phyloP scores from a whole-genome alignment of 37 sponge, comb jelly and placozoan genomes.

The Aphrocallistes beatrix region DNA sequence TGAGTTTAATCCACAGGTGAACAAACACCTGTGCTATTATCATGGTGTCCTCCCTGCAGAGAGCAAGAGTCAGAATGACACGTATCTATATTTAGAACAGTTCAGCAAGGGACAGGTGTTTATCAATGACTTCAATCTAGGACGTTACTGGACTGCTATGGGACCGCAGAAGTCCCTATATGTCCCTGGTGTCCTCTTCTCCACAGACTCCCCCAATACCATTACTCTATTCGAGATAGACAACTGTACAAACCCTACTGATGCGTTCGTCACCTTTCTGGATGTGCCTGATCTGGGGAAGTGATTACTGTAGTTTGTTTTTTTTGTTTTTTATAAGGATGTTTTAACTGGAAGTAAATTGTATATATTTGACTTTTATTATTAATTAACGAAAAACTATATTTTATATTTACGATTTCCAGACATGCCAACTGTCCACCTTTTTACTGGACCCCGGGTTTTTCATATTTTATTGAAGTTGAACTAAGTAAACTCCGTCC shows the following conservation, averaged over 20 bases:
- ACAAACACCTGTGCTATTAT: background rate
- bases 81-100: background rate
- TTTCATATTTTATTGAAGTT: no score
- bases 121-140: conserved; percentile 77
- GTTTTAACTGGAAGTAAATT: no score
- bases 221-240: conserved; percentile 7
- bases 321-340: no score
- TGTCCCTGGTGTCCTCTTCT: conserved; percentile 65
- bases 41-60: background rate
- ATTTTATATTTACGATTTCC: no score
- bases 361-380: no score
- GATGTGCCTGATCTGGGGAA: background rate
- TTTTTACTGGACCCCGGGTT: no score
- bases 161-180: conserved; percentile 92
- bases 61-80: background rate
- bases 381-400: no score
- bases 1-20: background rate
- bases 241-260: background rate
- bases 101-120: conserved; percentile 62
- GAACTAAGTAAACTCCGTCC: no score
- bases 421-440: no score
- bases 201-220: background rate
- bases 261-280: background rate
- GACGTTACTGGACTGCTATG: conserved; percentile 80
- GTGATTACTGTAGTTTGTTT: no score